phyloP scores from a whole-genome alignment of 1,140 invertebrate genomes.

The Hyles vespertilio region DNA sequence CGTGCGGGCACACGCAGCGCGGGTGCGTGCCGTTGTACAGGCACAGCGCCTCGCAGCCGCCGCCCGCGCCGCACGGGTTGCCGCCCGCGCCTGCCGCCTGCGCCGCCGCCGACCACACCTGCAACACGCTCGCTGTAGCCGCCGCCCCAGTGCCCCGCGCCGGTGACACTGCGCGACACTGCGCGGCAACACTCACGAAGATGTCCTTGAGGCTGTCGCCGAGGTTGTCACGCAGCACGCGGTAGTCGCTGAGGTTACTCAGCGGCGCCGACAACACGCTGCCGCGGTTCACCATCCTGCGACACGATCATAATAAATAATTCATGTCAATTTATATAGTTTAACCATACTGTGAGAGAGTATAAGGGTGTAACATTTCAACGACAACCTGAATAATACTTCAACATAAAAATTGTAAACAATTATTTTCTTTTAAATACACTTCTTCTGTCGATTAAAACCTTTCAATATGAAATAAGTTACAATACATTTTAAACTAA shows the following conservation, averaged over 20 bases:
- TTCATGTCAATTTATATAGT: too few relatives aligned
- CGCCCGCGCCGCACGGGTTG: constrained; percentile 77
- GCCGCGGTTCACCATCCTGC: constrained; percentile 79
- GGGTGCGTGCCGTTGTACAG: constrained; percentile 82
- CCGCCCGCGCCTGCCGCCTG: constrained; percentile 19
- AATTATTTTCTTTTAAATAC: too few relatives aligned
- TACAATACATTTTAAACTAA: too few relatives aligned
- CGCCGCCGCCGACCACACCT: constrained; percentile 42
- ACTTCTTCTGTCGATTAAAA: too few relatives aligned
- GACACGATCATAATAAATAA: background rate
- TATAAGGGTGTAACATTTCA: too few relatives aligned
- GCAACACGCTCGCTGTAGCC: background rate
- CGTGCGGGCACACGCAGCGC: constrained; percentile 86
- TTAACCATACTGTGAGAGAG: too few relatives aligned
- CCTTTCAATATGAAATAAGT: too few relatives aligned
- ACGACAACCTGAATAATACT: too few relatives aligned
- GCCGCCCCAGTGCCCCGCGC: background rate
- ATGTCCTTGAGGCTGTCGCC: constrained; percentile 85
- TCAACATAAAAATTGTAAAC: too few relatives aligned
- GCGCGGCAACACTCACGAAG: constrained; percentile 61
- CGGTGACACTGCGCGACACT: background rate
- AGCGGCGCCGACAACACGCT: constrained; percentile 81
- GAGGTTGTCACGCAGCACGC: constrained; percentile 76
- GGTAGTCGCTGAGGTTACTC: constrained; percentile 75
- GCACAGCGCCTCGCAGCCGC: constrained; percentile 88